Evolutionary conservation across 2,888 invertebrate genomes (phyloP), one percentile per base, ranked within the genome.

Genomic region (Rhagonycha lutea): DNA sequence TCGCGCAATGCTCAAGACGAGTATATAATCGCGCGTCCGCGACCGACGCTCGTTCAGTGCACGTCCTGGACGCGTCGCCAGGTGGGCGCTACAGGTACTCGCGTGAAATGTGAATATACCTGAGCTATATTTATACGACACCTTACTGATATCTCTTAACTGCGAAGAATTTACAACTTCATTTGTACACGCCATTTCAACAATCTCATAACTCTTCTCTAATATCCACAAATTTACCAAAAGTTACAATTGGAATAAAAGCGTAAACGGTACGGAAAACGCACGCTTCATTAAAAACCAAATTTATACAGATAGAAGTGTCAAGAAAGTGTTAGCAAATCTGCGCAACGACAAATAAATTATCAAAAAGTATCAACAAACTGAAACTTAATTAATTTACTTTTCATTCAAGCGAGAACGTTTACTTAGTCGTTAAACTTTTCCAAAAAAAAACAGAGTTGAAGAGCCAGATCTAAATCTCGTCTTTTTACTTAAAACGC

Each of bases 1-100:
- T 84, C 86, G 87, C 86, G 87, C 86, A 85, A 86, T 86, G 86
- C 82, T 85, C 83, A 85, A 82, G 80, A 81, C 81, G 85, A 82
- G 82, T 86, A 87, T 87, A 87, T 86, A 86, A 86, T 85, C 82
- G 83, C 80, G 82, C 79, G 81, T 79, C 81, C 81, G 83, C 83
- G 84, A 80, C 81, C 82, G 81, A 82, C 80, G 81, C 81, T 82
- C 85, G 84, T 83, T 84, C 84, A 86, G 86, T 86, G 82, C 82
- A 78, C 82, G 80, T 78, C 81, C 79, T 79, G 81, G 79, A 80
- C 78, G 79, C 82, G 81, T 78, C 80, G 81, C 80, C 81, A 81
- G 81, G 82, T 82, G 79, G 79, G 83, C 83, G 83, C 85, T 81
- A 86, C 86, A 86, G 85, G 86, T 86, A 83, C 78, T 72, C 77